These are phyloP conservation scores for Sinocyclocheilus maitianheensis DNA, from an alignment of 2,113 vertebrate species.

Conservation along the genomic window DNA sequence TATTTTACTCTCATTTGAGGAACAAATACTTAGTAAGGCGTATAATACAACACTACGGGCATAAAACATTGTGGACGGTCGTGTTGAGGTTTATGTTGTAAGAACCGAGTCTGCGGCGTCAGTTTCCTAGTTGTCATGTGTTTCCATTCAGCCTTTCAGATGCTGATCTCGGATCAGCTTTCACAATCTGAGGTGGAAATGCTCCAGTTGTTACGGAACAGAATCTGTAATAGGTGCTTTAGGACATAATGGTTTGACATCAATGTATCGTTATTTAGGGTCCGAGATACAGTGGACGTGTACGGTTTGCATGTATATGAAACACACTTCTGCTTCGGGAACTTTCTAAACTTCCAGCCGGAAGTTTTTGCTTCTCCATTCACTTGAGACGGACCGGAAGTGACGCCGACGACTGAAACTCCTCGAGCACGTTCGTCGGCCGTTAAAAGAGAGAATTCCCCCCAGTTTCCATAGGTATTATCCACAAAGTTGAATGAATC, in stretches of 20 bases:
- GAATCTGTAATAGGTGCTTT: background rate
- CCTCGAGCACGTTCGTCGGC: background rate
- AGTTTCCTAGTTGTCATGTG: conserved; percentile 28
- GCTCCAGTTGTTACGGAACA: conserved; percentile 1
- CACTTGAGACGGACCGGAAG: conserved; percentile 10
- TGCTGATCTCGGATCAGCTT: conserved; percentile 36
- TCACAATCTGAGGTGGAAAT: conserved; percentile 2
- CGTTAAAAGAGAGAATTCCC: background rate
- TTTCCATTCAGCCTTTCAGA: conserved; percentile 3
- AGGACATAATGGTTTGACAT: background rate
- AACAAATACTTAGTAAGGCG: conserved; percentile 31
- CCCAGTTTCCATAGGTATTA: background rate
- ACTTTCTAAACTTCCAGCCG: conserved; percentile 25
- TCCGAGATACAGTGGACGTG: background rate
- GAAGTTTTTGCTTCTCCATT: conserved; percentile 15
- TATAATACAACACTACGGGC: background rate
- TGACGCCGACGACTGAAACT: conserved; percentile 3
- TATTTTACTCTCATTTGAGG: conserved; percentile 55
- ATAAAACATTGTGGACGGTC: conserved; percentile 21
- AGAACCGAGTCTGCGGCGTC: background rate
- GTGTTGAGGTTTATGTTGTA: background rate
- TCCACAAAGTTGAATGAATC: background rate
- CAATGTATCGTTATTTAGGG: background rate
- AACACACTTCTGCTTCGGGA: conserved; percentile 21
- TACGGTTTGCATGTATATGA: background rate